A percentile compares a stretch with the other conserved stretches of the same genome.
These are phyloP conservation scores for Ageneiosus marmoratus DNA, from an alignment of 2,113 vertebrate species.

Conservation along the genomic window DNA sequence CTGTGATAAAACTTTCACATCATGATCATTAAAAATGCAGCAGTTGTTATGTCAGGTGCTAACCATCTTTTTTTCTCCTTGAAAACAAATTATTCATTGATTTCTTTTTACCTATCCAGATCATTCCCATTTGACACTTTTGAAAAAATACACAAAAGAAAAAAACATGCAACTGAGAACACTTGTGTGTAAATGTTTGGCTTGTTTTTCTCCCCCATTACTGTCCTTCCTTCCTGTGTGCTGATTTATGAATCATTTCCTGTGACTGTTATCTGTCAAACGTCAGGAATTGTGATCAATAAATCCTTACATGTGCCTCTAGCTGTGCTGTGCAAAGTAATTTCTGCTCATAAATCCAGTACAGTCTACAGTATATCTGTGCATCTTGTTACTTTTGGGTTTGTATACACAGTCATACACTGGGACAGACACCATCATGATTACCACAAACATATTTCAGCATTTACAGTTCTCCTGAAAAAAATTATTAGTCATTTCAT, in stretches of 20 bases:
- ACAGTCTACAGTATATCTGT: neutral
- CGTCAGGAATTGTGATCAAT: neutral
- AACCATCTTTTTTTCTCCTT: neutral
- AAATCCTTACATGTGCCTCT: neutral
- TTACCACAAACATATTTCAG: neutral
- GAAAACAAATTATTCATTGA: neutral
- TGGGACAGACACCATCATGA: neutral
- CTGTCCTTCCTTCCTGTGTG: neutral
- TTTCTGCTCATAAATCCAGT: conserved; percentile 19
- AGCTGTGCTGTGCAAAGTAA: neutral
- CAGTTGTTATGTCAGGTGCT: neutral
- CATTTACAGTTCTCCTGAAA: neutral
- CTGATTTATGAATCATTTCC: conserved; percentile 32
- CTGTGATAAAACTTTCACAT: neutral
- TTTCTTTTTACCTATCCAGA: neutral
- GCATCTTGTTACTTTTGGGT: neutral
- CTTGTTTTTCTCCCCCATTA: neutral
- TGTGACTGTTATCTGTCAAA: conserved; percentile 23
- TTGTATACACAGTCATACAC: neutral
- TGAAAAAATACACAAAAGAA: neutral
- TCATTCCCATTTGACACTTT: neutral
- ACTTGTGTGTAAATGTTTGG: neutral
- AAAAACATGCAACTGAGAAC: neutral
- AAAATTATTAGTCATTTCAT: neutral
- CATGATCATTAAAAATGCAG: neutral